Conservation (phyloP, 2,797 vertebrate genomes). For the Falco berigora region DNA sequence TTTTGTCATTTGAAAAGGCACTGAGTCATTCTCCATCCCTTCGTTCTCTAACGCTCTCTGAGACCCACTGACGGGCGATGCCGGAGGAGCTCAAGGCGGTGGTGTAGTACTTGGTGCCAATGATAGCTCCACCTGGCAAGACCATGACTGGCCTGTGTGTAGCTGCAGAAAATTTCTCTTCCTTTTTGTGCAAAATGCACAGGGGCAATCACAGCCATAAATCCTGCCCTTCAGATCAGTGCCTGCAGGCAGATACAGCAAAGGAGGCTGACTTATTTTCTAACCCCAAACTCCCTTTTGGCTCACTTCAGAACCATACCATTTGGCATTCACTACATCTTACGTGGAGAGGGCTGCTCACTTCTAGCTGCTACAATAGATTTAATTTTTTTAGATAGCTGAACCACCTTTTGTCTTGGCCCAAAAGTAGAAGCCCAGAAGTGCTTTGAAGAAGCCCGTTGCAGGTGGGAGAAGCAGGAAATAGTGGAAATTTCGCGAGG, state of each 20-base stretch:
- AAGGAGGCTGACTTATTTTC: background rate
- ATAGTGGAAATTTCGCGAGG: background rate
- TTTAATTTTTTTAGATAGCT: background rate
- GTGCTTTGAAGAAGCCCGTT: background rate
- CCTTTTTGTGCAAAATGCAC: background rate
- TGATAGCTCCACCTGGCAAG: background rate
- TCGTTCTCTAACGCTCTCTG: background rate
- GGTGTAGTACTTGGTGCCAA: background rate
- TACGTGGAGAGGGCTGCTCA: background rate
- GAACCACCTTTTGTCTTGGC: background rate
- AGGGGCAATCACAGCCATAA: background rate
- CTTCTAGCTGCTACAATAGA: background rate
- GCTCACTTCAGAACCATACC: background rate
- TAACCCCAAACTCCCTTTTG: background rate
- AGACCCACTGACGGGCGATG: background rate
- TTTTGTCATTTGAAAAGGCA: background rate
- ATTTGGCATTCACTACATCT: background rate
- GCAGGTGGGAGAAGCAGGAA: background rate
- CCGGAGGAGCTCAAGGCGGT: background rate
- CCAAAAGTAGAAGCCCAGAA: background rate
- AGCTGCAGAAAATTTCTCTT: background rate
- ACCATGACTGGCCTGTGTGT: background rate
- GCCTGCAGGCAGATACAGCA: background rate
- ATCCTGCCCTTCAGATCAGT: background rate
- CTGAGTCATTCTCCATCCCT: background rate